phyloP scores from a whole-genome alignment of 2,113 vertebrate species.

The Chaetorhynchus papuensis region DNA sequence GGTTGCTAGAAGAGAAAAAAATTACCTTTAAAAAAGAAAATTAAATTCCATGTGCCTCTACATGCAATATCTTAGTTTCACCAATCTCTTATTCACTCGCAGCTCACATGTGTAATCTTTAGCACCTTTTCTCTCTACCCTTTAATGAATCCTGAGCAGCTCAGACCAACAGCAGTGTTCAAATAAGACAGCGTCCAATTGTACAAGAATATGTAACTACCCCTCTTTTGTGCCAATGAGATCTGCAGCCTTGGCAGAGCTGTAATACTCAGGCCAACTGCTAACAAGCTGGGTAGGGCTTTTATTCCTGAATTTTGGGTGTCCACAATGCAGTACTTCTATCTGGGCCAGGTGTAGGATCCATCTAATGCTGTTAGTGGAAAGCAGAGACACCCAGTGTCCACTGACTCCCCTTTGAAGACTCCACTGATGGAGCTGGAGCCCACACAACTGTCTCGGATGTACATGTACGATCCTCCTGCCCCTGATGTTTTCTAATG shows the following conservation, averaged over 20 bases:
- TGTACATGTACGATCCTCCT: accelerated
- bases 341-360: neutral
- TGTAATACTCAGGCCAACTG: neutral
- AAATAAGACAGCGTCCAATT: neutral
- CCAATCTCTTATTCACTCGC: neutral
- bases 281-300: neutral
- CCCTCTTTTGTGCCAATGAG: neutral
- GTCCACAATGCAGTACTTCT: neutral
- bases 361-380: neutral
- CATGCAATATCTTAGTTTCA: neutral
- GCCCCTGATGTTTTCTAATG: neutral
- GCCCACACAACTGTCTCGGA: neutral
- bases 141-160: neutral
- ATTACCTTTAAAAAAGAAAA: neutral
- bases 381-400: neutral
- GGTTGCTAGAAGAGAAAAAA: neutral
- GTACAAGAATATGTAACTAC: neutral
- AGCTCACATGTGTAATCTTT: neutral
- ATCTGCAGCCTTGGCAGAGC: neutral
- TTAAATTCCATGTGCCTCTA: neutral
- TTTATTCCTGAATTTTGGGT: neutral
- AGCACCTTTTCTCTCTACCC: neutral
- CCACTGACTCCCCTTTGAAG: neutral
- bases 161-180: neutral
- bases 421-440: neutral